Evolutionary conservation across 2,113 vertebrate genomes (phyloP), one percentile per base, ranked within the genome.

Genomic region (Delphinus delphis): DNA sequence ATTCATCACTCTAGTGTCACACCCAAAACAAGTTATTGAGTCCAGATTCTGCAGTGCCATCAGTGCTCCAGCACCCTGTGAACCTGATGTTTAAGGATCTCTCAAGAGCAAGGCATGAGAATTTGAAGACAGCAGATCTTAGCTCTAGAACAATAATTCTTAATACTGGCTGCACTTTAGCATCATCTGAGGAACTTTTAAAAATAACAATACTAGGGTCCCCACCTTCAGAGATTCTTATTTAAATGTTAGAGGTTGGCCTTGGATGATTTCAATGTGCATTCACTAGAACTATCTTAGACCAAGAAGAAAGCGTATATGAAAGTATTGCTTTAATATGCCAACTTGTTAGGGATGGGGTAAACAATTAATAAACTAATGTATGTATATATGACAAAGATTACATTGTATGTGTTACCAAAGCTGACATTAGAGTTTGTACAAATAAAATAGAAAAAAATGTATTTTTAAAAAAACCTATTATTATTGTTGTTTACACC

Each of bases 341-440:
- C 21, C 36, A 15, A 87, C 81, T 13, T 93, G 26, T 67, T 90
- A 96, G 90, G 23, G 26, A 44, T 31, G 14, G n/a, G 6, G 1
- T 60, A 81, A 88, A 9, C 13, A 89, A 95, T 84, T 77, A 96
- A 77, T 65, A 55, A 88, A 55, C 58, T 90, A 93, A 55, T 84
- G 55, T 3, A 44, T 85, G 25, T 31, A 53, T 28, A 55, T 13
- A 50, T 18, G 6, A 73, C 76, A 83, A 96, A 82, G 21, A 94
- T 68, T 88, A 82, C 91, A 76, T 15, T 93, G 2, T 71, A 11
- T 50, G 13, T 58, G 1, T 26, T 86, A 76, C 20, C n/a, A 95
- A 96, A 90, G 83, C 17, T 73, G 36, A 95, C 41, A 73, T 2
- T 53, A 12, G 31, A 88, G n/a, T 77, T 77, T 55, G 25, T 21